Evolutionary conservation across 1,140 invertebrate species (phyloP), one percentile per base, ranked within the genome.

Genomic region (Calephelis virginiensis): DNA sequence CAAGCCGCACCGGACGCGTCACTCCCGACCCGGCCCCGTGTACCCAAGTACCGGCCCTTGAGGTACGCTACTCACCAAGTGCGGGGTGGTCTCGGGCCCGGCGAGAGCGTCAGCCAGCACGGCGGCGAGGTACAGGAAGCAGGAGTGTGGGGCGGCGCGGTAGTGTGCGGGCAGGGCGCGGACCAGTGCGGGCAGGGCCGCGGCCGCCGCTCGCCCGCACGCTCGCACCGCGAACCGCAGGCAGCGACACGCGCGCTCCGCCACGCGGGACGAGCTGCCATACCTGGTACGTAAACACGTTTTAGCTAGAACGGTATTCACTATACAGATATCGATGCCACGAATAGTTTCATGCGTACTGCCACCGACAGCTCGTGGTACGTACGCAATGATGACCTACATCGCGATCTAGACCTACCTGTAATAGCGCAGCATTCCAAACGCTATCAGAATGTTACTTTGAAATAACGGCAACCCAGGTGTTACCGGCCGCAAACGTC

Each of bases 111-210:
- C 82, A 3, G 95, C 97, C 85, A 98, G 98, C 91, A 99, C 98
- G 91, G 97, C 98, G 8, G 96, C 97, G 61, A 99, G 92, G 84
- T 99, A 99, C 5, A 99, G 93, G 83, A 98, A 97, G 90, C 98
- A 99, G 63, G 97, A 98, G 90, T 99, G 98, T 72, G 96, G 94
- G 11, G 97, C 94, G 14, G 92, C 72, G 14, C 93, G 89, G 89
- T 99, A 99, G n/a, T 99, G 92, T 50, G 92, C 85, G 0, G 98
- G 95, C 82, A 99, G 97, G 94, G 97, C 67, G 2, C 6, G 53
- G 10, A 69, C 73, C 64, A 99, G 88, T 50, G 95, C 94, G 68
- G 96, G 94, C 56, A 99, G 92, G 59, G 99, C 92, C 71, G 94
- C 93, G 14, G 94, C 92, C 1, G 95, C 96, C 80, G 96, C 94